phyloP scores from a whole-genome alignment of 37 sponge, comb jelly and placozoan genomes.

The Mnemiopsis leidyi region DNA sequence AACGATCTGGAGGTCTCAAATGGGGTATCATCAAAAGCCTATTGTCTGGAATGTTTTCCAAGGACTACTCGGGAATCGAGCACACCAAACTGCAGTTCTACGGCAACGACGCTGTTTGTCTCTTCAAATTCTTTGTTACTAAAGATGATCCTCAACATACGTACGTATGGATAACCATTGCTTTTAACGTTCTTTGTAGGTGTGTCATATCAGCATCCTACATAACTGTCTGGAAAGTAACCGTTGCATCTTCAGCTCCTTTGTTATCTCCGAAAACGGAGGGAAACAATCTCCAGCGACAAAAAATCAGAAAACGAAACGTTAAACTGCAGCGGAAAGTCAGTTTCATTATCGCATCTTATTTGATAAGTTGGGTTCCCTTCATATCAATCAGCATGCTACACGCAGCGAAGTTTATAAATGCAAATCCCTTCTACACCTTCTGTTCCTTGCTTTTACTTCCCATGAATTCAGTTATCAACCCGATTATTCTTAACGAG shows the following conservation, averaged over 20 bases:
- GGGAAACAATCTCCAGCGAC: too few species aligned
- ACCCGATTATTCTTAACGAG: neutral
- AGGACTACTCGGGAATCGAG: neutral
- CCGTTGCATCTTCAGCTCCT: too few species aligned
- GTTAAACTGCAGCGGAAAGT: neutral
- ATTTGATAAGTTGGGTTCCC: constrained; percentile 22
- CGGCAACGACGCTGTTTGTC: too few species aligned
- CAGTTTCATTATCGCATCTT: neutral
- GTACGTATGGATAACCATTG: neutral
- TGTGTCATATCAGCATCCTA: neutral
- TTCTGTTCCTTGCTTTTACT: neutral
- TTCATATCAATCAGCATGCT: neutral
- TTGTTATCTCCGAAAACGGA: too few species aligned
- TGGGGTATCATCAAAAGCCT: constrained; percentile 8
- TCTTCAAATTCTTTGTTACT: constrained; percentile 39
- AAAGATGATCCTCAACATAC: constrained; percentile 10
- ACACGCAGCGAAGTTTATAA: neutral
- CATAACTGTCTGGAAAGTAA: neutral
- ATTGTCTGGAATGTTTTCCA: neutral
- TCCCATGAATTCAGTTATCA: neutral
- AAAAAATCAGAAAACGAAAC: neutral
- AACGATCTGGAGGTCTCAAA: neutral
- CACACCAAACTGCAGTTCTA: neutral
- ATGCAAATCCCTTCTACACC: neutral
- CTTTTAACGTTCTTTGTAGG: neutral